Conservation (phyloP, 2,113 vertebrate species). For the Pterophyllum scalare region DNA sequence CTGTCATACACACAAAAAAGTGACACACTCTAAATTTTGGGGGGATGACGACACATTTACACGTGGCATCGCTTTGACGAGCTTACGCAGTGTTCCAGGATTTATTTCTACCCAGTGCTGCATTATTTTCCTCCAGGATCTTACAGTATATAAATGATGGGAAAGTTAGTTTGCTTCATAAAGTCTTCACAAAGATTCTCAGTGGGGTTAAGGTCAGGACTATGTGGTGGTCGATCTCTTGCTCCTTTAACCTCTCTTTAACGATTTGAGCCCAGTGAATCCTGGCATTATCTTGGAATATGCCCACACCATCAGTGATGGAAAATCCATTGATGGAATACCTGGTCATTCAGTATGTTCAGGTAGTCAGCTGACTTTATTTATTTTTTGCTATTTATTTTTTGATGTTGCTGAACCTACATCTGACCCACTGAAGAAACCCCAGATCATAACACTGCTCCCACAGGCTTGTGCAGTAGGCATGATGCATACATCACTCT, state of each 20-base stretch:
- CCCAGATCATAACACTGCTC: background rate
- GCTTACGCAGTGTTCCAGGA: no score
- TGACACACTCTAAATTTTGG: background rate
- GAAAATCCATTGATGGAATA: background rate
- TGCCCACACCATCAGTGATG: background rate
- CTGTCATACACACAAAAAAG: no score
- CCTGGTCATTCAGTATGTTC: background rate
- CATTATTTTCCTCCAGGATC: no score
- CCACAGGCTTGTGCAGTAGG: fast-evolving
- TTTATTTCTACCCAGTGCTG: no score
- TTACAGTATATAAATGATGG: no score
- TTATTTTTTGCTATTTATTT: no score
- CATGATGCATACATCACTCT: background rate
- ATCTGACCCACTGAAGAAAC: background rate
- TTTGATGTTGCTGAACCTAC: background rate
- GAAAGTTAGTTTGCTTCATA: no score
- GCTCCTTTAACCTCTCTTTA: background rate
- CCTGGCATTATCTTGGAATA: background rate
- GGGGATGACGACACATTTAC: no score
- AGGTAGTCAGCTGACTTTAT: background rate
- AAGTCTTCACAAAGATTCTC: no score
- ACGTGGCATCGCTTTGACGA: no score
- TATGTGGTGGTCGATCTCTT: background rate
- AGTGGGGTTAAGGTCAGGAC: no score
- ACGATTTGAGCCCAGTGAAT: background rate